Percentiles rank a stretch among this genome's conserved stretches.
Evolutionary conservation across 2,797 vertebrate genomes (phyloP).

Genomic region (Micrastur ruficollis): DNA sequence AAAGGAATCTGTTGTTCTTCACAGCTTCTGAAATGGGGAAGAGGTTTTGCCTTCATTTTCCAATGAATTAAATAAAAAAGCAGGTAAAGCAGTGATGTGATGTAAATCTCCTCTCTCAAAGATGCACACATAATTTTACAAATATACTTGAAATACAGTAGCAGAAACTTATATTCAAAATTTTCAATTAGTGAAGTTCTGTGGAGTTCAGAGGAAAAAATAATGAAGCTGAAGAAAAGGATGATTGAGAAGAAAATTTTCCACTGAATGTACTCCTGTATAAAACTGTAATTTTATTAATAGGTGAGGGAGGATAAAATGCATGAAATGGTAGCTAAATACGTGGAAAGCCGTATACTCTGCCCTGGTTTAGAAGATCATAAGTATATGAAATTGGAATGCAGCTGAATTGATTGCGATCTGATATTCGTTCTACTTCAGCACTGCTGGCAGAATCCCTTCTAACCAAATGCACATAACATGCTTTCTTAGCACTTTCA

Average conservation of each 20-base stretch:
- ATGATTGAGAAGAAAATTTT: constrained; percentile 36
- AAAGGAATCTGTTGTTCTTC: neutral
- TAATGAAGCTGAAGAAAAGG: constrained; percentile 20
- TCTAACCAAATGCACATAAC: neutral
- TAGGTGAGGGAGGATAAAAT: constrained; percentile 34
- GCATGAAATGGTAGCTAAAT: constrained; percentile 41
- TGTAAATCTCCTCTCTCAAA: neutral
- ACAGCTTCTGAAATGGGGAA: neutral
- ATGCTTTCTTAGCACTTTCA: constrained; percentile 42
- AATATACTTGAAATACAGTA: neutral
- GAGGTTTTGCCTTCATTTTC: neutral
- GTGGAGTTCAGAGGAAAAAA: neutral
- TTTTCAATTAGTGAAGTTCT: neutral
- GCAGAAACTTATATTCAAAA: neutral
- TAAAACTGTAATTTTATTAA: constrained; percentile 67
- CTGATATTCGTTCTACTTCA: constrained; percentile 55
- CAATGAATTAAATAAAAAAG: neutral
- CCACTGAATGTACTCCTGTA: neutral
- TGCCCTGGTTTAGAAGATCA: constrained; percentile 45
- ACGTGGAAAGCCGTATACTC: neutral
- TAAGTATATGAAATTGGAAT: constrained; percentile 44
- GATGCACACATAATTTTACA: neutral
- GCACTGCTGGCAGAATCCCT: constrained; percentile 27
- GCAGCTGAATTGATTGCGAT: constrained; percentile 30
- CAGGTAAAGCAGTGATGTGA: neutral